These are phyloP conservation scores for Scaptomyza montana DNA, from an alignment of 1,140 invertebrate genomes.

Conservation along the genomic window DNA sequence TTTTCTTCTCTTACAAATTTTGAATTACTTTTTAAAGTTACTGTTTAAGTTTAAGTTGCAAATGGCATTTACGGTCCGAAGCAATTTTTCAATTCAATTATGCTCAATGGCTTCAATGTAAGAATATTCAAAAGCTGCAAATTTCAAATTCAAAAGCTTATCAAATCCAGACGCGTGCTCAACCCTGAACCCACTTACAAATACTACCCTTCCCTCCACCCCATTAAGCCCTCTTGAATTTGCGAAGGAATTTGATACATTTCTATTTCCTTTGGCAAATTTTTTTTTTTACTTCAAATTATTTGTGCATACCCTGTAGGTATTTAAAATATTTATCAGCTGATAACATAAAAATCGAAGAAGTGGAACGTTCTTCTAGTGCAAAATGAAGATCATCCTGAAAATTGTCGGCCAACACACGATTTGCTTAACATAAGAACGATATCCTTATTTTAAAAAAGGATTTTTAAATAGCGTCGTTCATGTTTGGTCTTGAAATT, in stretches of 20 bases:
- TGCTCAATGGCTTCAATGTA: conserved; percentile 44
- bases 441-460: too few relatives aligned
- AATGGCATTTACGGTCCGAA: conserved; percentile 49
- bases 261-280: conserved; percentile 22
- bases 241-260: conserved; percentile 54
- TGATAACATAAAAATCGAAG: too few relatives aligned
- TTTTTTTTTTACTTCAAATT: conserved; percentile 8
- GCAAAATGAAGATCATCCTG: too few relatives aligned
- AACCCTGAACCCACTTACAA: not conserved
- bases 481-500: too few relatives aligned
- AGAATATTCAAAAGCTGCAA: conserved; percentile 38
- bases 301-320: conserved; percentile 8
- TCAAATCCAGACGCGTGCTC: conserved; percentile 17
- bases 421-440: too few relatives aligned
- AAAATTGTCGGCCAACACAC: too few relatives aligned
- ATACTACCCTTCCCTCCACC: not conserved
- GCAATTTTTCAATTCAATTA: conserved; percentile 76
- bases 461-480: too few relatives aligned
- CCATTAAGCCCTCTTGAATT: conserved; percentile 60
- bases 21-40: too few relatives aligned
- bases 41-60: conserved; percentile 16
- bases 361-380: too few relatives aligned
- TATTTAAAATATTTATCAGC: not conserved
- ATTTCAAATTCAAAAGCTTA: conserved; percentile 59
- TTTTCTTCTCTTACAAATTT: too few relatives aligned